Evolutionary conservation across 2,113 vertebrate species (phyloP).

Genomic region (Neolamprologus longior): DNA sequence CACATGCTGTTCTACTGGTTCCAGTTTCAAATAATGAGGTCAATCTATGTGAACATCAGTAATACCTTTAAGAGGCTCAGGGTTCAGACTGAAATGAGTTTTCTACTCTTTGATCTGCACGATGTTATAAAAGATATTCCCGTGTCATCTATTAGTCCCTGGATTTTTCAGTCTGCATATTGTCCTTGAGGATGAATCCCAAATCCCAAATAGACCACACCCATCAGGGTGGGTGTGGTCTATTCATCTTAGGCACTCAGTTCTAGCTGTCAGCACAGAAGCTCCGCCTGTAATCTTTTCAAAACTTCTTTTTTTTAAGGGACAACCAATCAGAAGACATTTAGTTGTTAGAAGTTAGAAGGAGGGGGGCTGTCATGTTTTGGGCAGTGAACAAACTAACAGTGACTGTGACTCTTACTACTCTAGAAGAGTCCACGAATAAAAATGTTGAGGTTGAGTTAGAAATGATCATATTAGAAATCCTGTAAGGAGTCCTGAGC

Average conservation of each 20-base stretch:
- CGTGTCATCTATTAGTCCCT: not conserved
- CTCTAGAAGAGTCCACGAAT: not conserved
- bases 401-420: not conserved
- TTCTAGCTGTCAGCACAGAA: not conserved
- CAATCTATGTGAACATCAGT: not conserved
- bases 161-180: not conserved
- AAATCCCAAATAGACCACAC: not conserved
- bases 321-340: not conserved
- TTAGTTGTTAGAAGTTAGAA: no score
- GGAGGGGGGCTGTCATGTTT: not conserved
- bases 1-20: not conserved
- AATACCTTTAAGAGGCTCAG: not conserved
- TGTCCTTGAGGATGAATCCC: not conserved
- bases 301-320: not conserved
- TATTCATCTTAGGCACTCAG: fast-evolving
- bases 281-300: not conserved
- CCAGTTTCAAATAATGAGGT: not conserved
- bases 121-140: not conserved
- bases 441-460: not conserved
- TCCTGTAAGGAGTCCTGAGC: not conserved
- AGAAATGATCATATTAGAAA: not conserved
- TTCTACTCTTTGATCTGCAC: not conserved
- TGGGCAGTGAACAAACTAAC: not conserved
- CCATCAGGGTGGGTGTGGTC: not conserved
- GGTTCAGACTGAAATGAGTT: not conserved